Evolutionary conservation across 2,113 vertebrate genomes (phyloP).

Genomic region (Climacteris rufus): DNA sequence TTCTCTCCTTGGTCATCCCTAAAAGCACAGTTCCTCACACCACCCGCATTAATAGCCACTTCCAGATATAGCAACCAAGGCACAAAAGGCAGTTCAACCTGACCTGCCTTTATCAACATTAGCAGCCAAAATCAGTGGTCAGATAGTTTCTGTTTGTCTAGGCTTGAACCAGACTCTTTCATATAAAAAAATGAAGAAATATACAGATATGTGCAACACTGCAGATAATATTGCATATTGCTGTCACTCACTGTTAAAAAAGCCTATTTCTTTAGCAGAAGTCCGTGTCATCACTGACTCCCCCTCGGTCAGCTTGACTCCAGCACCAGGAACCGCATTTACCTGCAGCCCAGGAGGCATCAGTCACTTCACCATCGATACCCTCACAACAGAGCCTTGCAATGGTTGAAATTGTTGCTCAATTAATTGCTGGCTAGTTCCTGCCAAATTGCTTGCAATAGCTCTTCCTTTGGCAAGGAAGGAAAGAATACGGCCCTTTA

Average conservation of each 20-base stretch:
- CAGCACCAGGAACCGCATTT: neutral
- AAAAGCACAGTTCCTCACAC: neutral
- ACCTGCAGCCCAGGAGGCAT: conserved; percentile 26
- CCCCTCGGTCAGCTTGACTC: neutral
- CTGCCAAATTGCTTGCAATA: conserved; percentile 61
- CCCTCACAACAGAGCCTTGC: neutral
- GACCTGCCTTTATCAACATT: neutral
- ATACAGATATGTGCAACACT: neutral
- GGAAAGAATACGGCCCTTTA: conserved; percentile 25
- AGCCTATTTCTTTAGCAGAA: neutral
- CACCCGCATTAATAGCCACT: neutral
- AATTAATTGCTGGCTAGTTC: conserved; percentile 41
- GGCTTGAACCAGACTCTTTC: neutral
- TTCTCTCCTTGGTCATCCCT: neutral
- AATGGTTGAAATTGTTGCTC: conserved; percentile 29
- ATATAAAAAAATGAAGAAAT: neutral
- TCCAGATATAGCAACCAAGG: neutral
- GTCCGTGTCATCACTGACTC: neutral
- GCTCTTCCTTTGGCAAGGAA: conserved; percentile 16
- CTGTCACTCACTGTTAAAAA: neutral
- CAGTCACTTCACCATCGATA: conserved; percentile 43
- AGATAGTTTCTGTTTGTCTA: neutral
- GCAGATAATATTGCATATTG: neutral
- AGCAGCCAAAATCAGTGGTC: neutral
- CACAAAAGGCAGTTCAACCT: neutral